Conservation (phyloP, 2,888 invertebrate genomes). For the Neoitamus cyanurus region DNA sequence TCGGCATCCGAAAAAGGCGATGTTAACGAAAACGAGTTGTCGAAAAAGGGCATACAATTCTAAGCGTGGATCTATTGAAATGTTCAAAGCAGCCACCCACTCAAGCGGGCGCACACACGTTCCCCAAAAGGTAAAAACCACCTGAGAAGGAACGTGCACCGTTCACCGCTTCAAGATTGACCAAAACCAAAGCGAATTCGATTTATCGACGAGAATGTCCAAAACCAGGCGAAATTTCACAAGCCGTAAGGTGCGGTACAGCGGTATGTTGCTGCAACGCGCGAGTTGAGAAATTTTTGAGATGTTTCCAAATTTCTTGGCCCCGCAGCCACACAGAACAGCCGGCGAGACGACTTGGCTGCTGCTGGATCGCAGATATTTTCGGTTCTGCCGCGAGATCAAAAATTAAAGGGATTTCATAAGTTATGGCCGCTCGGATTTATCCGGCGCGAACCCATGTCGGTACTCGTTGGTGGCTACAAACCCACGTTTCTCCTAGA, state of each 20-base stretch:
- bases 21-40: not conserved
- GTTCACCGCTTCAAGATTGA: not conserved
- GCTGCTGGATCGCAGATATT: not conserved
- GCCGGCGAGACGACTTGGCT: not conserved
- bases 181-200: not conserved
- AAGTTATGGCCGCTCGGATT: not conserved
- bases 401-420: not conserved
- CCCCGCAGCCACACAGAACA: not conserved
- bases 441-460: not conserved
- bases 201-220: not conserved
- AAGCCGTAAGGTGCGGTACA: not conserved
- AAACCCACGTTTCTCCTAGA: not conserved
- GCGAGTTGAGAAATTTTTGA: constrained; percentile 5
- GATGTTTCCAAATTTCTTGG: constrained; percentile 4
- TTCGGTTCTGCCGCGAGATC: not conserved
- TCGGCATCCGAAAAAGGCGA: not conserved
- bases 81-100: constrained; percentile 9
- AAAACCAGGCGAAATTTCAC: not conserved
- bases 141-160: not conserved
- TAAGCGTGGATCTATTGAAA: not conserved
- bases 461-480: not conserved
- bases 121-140: constrained; percentile 6
- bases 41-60: not conserved
- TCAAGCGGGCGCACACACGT: not conserved
- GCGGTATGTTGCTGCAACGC: not conserved